Conservation (phyloP, 2,888 invertebrate species). For the Troides aeacus region DNA sequence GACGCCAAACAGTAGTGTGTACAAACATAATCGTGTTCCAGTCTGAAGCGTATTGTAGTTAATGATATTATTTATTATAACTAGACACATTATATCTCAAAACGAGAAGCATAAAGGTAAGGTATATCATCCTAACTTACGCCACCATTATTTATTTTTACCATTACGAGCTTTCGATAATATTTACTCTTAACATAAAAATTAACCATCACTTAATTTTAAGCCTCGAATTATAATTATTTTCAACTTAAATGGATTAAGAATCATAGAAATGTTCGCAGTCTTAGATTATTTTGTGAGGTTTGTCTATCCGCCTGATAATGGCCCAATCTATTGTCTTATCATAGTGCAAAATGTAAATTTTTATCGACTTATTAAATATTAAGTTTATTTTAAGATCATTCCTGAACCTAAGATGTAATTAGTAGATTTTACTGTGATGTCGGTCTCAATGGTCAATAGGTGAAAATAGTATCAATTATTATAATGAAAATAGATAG, state of each 20-base stretch:
- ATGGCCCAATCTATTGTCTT: constrained; percentile 55
- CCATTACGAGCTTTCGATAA: not conserved
- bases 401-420: constrained; percentile 78
- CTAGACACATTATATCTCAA: too few relatives aligned
- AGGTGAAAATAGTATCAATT: constrained; percentile 74
- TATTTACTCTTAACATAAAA: not conserved
- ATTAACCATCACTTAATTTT: not conserved
- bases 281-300: constrained; percentile 39
- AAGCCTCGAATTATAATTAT: constrained; percentile 12
- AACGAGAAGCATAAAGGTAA: too few relatives aligned
- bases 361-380: constrained; percentile 45
- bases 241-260: not conserved
- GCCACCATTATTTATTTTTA: too few relatives aligned
- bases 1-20: too few relatives aligned
- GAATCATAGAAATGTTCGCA: constrained; percentile 22
- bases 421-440: constrained; percentile 76
- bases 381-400: constrained; percentile 65
- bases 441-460: constrained; percentile 78
- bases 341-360: constrained; percentile 72
- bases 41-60: too few relatives aligned
- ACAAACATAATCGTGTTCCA: too few relatives aligned
- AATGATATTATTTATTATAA: too few relatives aligned
- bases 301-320: constrained; percentile 57
- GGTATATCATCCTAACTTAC: too few relatives aligned
- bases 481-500: constrained; percentile 64